A percentile compares a stretch with the other conserved stretches of the same genome.
Conservation (phyloP, 2,888 invertebrate species). For the Eremobia ochroleuca region DNA sequence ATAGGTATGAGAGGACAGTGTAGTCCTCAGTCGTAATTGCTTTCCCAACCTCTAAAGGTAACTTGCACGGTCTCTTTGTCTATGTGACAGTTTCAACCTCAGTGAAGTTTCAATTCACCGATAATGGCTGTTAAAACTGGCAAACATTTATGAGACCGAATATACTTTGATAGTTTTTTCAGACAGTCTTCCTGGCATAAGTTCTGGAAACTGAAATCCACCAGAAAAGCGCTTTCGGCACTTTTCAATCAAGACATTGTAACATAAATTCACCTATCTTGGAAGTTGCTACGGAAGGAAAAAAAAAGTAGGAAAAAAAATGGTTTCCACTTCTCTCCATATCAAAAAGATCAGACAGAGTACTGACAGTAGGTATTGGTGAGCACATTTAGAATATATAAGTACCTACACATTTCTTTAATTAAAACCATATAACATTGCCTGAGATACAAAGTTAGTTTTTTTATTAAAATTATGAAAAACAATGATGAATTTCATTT, state of each 20-base stretch:
- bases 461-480: conserved; percentile 22
- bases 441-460: neutral
- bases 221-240: neutral
- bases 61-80: neutral
- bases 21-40: neutral
- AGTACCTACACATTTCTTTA: neutral
- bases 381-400: neutral
- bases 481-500: conserved; percentile 50
- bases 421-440: neutral
- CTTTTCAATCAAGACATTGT: neutral
- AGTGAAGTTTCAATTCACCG: neutral
- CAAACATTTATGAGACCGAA: neutral
- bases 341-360: neutral
- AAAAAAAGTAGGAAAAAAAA: too few species aligned
- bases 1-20: too few species aligned
- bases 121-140: neutral
- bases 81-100: neutral
- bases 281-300: neutral
- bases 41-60: neutral
- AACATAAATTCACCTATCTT: neutral
- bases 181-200: neutral
- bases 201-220: neutral
- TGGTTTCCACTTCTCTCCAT: neutral
- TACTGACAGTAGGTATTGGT: neutral
- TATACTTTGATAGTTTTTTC: neutral